Evolutionary conservation across 2,888 invertebrate genomes (phyloP), one percentile per base, ranked within the genome.

Genomic region (Sturmia bella): DNA sequence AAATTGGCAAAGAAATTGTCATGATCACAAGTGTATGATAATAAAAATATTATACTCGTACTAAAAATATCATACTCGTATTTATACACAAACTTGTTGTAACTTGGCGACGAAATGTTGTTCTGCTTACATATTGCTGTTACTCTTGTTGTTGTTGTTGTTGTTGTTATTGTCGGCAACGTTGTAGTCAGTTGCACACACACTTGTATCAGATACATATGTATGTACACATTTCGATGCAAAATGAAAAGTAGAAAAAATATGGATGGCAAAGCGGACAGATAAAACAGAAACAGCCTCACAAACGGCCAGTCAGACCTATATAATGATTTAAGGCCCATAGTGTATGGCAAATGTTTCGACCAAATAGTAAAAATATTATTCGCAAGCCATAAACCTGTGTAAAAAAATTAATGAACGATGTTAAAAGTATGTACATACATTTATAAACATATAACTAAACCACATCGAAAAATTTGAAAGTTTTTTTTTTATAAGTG

Each of bases 1-100:
- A 88, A 88, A 87, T 87, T 88, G 87, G 87, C 86, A 87, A 88
- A 87, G 87, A 88, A 88, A 88, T 88, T 88, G 87, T 88, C 87
- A 88, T 88, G 87, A 88, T 88, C 88, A 87, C 87, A 87, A 88
- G 72, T 73, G 73, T 77, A 63, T 45, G 81, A 66, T 59, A 81
- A 73, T 77, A 73, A 76, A 68, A 73, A 57, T 63, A 77, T 63
- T 81, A 73, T 69, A 77, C 32, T 70, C 48, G 27, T 63, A 61
- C 52, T 54, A 43, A 52, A 27, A 50, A 68, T 52, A 59, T 43
- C 32, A 68, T 48, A 70, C 15, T 21, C 24, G 37, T 39, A 59
- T 21, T 19, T 39, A 48, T 45, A n/a, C 6, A 27, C 39, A n/a
- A 61, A 54, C 21, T 56, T 64, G 32, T 64, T 64, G 45, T 57